phyloP scores from a whole-genome alignment of 2,113 vertebrate species.

The Oenanthe melanoleuca region DNA sequence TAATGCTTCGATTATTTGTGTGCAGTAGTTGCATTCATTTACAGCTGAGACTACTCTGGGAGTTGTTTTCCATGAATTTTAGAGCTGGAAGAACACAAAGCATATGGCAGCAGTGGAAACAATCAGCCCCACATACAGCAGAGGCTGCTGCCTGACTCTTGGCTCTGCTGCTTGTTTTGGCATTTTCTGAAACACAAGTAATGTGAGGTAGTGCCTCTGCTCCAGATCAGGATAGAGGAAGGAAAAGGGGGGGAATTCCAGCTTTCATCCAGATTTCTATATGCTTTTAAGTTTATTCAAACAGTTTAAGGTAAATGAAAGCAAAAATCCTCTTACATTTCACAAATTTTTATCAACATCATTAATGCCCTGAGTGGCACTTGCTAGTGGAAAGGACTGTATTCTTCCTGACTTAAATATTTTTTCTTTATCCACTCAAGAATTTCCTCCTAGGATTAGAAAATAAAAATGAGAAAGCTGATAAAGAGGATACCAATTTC shows the following conservation, averaged over 20 bases:
- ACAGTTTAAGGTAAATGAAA: neutral
- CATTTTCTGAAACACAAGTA: neutral
- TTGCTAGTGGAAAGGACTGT: neutral
- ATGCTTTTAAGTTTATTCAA: neutral
- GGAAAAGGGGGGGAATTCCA: neutral
- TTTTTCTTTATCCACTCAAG: neutral
- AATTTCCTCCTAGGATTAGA: neutral
- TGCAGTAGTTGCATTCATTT: neutral
- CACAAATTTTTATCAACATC: neutral
- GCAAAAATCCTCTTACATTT: neutral
- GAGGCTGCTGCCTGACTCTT: neutral
- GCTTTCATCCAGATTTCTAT: neutral
- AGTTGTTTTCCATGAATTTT: neutral
- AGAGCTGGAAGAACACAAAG: neutral
- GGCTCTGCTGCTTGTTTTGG: neutral
- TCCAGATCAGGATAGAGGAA: neutral
- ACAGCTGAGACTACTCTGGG: neutral
- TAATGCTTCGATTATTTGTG: neutral
- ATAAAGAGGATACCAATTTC: neutral
- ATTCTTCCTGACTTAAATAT: neutral
- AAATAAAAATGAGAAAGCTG: neutral
- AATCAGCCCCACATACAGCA: neutral
- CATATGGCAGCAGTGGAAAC: neutral
- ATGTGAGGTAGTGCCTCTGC: neutral
- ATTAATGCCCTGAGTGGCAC: neutral